These are phyloP conservation scores for Hestina assimilis DNA, from an alignment of 1,140 invertebrate species.

Conservation along the genomic window DNA sequence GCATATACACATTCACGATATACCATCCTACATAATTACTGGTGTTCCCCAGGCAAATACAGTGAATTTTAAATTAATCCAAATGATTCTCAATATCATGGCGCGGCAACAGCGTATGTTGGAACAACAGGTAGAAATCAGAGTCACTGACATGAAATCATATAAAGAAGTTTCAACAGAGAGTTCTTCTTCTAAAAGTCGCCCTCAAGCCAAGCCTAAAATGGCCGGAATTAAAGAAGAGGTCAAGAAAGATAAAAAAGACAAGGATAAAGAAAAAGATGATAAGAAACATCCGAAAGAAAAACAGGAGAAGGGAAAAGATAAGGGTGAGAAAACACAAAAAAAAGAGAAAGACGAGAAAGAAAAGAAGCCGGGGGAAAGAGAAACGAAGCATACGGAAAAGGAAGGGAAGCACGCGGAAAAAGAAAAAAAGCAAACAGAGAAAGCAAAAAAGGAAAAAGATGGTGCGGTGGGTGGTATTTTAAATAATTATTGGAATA, in stretches of 20 bases:
- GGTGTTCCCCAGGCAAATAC: conserved; percentile 40
- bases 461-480: too few relatives aligned
- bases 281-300: conserved; percentile 7
- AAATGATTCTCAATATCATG: conserved; percentile 54
- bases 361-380: conserved; percentile 20
- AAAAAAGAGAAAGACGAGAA: conserved; percentile 19
- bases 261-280: conserved; percentile 2
- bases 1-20: too few relatives aligned
- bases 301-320: too few relatives aligned
- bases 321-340: conserved; percentile 2
- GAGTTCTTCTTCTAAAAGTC: conserved; percentile 21
- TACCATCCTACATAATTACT: too few relatives aligned
- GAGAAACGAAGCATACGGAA: conserved; percentile 6
- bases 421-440: conserved; percentile 10
- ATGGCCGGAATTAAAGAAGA: conserved; percentile 16
- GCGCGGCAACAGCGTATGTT: conserved; percentile 59
- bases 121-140: conserved; percentile 52
- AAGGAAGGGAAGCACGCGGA: conserved; percentile 11
- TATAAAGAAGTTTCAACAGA: conserved; percentile 17
- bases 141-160: conserved; percentile 1
- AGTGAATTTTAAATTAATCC: conserved; percentile 58
- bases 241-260: conserved; percentile 7
- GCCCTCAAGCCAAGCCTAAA: background rate
- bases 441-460: conserved; percentile 22
- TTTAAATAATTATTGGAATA: background rate